A percentile compares a stretch with the other conserved stretches of the same genome.
Conservation (phyloP, 2,113 vertebrate species). For the Vidua macroura region DNA sequence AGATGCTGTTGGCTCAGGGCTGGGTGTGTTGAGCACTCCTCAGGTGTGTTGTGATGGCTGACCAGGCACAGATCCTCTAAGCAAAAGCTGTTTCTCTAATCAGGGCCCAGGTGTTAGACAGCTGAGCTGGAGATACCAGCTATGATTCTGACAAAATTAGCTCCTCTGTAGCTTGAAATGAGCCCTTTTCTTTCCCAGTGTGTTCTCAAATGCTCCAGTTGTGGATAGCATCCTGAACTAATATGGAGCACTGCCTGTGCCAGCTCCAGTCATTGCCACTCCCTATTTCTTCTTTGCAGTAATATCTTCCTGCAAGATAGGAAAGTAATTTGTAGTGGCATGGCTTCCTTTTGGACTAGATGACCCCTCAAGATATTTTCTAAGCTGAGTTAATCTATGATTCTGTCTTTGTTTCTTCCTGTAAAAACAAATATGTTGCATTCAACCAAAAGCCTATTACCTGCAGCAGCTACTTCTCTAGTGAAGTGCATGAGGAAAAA, state of each 20-base stretch:
- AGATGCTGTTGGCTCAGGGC: not conserved
- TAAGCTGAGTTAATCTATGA: not conserved
- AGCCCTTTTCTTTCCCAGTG: not conserved
- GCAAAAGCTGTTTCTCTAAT: not conserved
- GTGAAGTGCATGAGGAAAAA: not conserved
- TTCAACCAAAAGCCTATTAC: not conserved
- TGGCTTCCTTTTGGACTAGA: not conserved
- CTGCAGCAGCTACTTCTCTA: not conserved
- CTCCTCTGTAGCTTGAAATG: not conserved
- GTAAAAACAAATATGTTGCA: not conserved
- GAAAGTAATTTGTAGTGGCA: not conserved
- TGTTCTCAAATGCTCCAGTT: not conserved
- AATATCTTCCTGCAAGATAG: not conserved
- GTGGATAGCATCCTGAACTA: not conserved
- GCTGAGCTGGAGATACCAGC: not conserved
- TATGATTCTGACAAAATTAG: not conserved
- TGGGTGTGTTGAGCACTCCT: accelerated
- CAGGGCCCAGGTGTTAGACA: not conserved
- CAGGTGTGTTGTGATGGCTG: not conserved
- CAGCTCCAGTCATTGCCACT: not conserved
- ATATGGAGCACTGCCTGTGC: not conserved
- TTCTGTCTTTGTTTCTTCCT: not conserved
- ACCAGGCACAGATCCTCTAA: not conserved
- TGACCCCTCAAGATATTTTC: not conserved
- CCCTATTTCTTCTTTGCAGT: not conserved